phyloP scores from a whole-genome alignment of 2,888 invertebrate genomes.

The Maniola hyperantus region DNA sequence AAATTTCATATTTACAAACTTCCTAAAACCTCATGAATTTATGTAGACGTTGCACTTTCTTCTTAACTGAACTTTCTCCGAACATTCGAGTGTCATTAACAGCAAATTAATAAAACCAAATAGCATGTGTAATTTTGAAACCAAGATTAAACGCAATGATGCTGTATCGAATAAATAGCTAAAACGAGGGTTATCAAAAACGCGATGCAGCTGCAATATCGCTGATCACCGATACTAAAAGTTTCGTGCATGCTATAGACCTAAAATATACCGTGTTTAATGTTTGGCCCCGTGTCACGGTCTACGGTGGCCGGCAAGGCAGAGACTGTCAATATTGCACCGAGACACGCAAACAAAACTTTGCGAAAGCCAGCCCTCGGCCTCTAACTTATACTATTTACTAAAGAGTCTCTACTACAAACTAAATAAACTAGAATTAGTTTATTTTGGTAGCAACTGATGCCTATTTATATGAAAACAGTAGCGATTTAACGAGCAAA shows the following conservation, averaged over 20 bases:
- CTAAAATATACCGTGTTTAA: conserved; percentile 55
- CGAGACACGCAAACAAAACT: conserved; percentile 61
- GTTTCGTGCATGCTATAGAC: not conserved
- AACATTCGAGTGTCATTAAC: too few relatives aligned
- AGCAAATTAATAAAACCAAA: too few relatives aligned
- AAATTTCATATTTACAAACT: too few relatives aligned
- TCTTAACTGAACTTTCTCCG: too few relatives aligned
- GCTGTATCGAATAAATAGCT: too few relatives aligned
- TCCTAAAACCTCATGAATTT: too few relatives aligned
- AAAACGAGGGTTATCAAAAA: too few relatives aligned
- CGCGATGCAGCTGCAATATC: too few relatives aligned
- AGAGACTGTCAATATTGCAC: conserved; percentile 47
- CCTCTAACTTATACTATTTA: conserved; percentile 64
- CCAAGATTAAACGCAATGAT: too few relatives aligned
- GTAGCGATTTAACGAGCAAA: not conserved
- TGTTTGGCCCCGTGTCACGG: conserved; percentile 49
- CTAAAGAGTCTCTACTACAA: conserved; percentile 54
- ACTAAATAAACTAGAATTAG: conserved; percentile 54
- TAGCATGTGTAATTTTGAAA: too few relatives aligned
- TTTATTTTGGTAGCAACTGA: conserved; percentile 48
- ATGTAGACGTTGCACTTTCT: too few relatives aligned
- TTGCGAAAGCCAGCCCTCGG: conserved; percentile 57
- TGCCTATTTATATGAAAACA: conserved; percentile 37
- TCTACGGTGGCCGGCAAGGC: conserved; percentile 35
- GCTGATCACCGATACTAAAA: not conserved